Base-by-base conservation (phyloP, 2,113 vertebrate species). In the Circaetus gallicus region DNA sequence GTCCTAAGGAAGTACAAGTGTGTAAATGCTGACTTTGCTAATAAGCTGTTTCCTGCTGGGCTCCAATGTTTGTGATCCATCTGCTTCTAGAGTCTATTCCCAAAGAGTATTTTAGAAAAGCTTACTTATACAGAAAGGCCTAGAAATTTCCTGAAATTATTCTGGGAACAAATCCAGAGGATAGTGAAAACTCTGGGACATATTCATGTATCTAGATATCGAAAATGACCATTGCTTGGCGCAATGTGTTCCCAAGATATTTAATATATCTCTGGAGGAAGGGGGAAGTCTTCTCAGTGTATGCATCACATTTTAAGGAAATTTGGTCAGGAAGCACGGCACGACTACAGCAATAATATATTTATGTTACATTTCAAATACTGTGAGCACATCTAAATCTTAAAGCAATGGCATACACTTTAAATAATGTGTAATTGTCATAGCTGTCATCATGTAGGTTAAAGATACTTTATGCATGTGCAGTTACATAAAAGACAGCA, bases 101-200 rank as follows among this genome's bases (percentile, higher is more conserved):
- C 43, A 69, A 71, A 31, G 65, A 79, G 36, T 61, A 17, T 76
- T 94, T 95, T 87, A 72, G 81, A 47, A 93, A 91, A 82, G 28
- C 61, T 89, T 82, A 65, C 43, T 89, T 94, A 7, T 12, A 52
- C 16, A 79, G 59, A 91, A 87, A 8, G 24, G 36, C 81, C 78
- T 94, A 71, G 56, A 96, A 94, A 87, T 93, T 89, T 90, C 66
- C 49, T 89, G 70, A 79, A 63, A 69, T 79, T 76, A 58, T 52
- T 87, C 89, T 93, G 81, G 89, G 93, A 96, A 85, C 49, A 69
- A 91, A 85, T 96, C 84, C 91, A 96, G 84, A 65, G 72, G 43
- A 40, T 45, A 91, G 56, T 76, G 91, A 76, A 87, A 43, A 71
- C 32, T 96, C 49, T 82, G 78, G 55, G 36, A 52, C 31, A 8